Base-by-base conservation (phyloP, 2,797 vertebrate genomes). In the Labeo calbasu region DNA sequence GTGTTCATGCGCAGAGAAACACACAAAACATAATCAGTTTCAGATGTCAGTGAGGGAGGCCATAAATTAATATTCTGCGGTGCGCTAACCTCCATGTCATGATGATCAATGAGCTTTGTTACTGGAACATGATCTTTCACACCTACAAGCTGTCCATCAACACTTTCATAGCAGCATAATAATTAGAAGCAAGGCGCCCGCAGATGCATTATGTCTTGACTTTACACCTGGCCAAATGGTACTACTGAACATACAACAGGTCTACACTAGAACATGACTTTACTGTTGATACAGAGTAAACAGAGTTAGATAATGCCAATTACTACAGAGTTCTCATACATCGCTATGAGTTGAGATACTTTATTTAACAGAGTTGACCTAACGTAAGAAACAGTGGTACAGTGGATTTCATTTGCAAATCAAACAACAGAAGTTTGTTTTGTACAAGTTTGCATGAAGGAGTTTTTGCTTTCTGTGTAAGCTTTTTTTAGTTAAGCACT, bases 81-180 rank as follows among this genome's bases (percentile, higher is more conserved):
- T 65, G 50, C 4, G 2, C 77, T 53, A 2, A 80, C 72, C 53
- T 71, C 61, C 73, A 72, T 77, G 82, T 65, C 75, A 78, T 59
- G 21, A 86, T 84, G 85, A 79, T 84, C 87, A 84, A 86, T 85
- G 70, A 82, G 76, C 59, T 82, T 66, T 84, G 87, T 79, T 66
- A 75, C 81, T 23, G 76, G 69, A 79, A 86, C 83, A 84, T 84
- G 83, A 88, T 82, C 82, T 86, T 79, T 84, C 69, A 61, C 75
- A 82, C 76, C 87, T 84, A 82, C 70, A 82, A 57, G 59, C 87
- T 86, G 77, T 86, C 85, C 59, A 72, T 88, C 87, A 80, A 79
- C 55, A 9, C 84, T 11, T 36, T 61, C 72, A 68, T 28, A 25
- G 71, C 21, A 76, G 85, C 70, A 82, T 79, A 46, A 53, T 82